Evolutionary conservation across 2,888 invertebrate species (phyloP), one percentile per base, ranked within the genome.

Genomic region (Thymelicus lineola): DNA sequence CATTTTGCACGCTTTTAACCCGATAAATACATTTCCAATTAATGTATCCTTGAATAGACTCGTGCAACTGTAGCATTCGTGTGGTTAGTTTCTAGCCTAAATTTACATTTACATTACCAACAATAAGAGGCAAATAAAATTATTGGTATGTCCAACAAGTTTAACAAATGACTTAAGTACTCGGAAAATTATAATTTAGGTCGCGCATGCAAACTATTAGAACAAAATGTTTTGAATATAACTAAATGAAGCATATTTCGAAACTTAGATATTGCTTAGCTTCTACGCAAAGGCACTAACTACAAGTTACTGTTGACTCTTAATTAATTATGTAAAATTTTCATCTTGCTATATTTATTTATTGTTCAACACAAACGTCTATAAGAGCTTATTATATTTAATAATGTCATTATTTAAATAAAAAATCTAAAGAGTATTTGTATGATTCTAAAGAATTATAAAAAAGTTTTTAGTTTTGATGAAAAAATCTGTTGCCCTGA

Each of bases 151-250:
- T 55, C 67, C 61, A 68, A 61, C 55, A 68, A 61, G 35, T 53
- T 61, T 45, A 68, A 67, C 66, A 53, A 67, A 68, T 67, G 46
- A 60, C 67, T 62, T 68, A 68, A 62, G 61, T 68, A 68, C 28
- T 62, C 46, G 61, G 55, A 68, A 62, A 68, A 55, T 62, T 61
- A 68, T 68, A 68, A 68, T 62, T 62, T 57, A 68, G 67, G 67
- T 68, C 67, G 67, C 46, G 61, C 67, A 46, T 68, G 60, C 61
- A n/a, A 62, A 55, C 67, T 68, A 62, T 62, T 61, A 66, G 59
- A 35, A 15, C 55, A 35, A 62, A 55, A 46, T 62, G 45, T 68
- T 55, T 68, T 35, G 60, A 61, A 62, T 55, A 20, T 45, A 68
- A 46, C 57, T 50, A 68, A 61, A 55, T 38, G n/a, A 48, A 58